Conservation (phyloP, 2,113 vertebrate species). For the Dipodomys ordii region DNA sequence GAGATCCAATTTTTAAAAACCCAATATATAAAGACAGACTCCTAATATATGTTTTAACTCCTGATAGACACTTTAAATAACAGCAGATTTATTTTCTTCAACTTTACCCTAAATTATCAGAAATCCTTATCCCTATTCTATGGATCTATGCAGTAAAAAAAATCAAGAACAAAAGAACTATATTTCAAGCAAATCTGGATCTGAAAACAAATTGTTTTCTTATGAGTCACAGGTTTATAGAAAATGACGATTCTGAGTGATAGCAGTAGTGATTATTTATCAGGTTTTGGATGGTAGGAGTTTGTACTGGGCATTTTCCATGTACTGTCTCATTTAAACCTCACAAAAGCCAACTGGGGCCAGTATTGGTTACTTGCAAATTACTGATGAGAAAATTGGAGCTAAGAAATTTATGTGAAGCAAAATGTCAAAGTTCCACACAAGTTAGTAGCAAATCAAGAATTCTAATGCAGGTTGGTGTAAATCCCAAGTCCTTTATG, state of each 20-base stretch:
- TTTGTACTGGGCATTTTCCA: neutral
- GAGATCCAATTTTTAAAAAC: neutral
- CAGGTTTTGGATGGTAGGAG: neutral
- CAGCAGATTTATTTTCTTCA: neutral
- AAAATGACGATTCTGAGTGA: slow-evolving; percentile 23
- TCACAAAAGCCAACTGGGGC: neutral
- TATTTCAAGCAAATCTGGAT: slow-evolving; percentile 51
- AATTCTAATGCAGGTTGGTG: neutral
- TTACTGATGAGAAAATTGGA: neutral
- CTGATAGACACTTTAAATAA: neutral
- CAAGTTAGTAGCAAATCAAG: neutral
- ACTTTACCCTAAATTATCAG: slow-evolving; percentile 44
- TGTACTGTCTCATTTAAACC: slow-evolving; percentile 3
- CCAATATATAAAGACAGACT: neutral
- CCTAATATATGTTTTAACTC: neutral
- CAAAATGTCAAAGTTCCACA: neutral
- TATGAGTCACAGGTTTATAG: neutral
- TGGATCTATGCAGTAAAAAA: neutral
- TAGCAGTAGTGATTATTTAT: neutral
- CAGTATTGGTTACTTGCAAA: neutral
- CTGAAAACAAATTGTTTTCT: slow-evolving; percentile 37
- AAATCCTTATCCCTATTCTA: neutral
- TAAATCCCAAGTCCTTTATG: neutral
- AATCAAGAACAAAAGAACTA: slow-evolving; percentile 8
- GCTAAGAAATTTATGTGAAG: neutral